Evolutionary conservation across 2,888 invertebrate species (phyloP), one percentile per base, ranked within the genome.

Genomic region (Agrilus cyanescens): DNA sequence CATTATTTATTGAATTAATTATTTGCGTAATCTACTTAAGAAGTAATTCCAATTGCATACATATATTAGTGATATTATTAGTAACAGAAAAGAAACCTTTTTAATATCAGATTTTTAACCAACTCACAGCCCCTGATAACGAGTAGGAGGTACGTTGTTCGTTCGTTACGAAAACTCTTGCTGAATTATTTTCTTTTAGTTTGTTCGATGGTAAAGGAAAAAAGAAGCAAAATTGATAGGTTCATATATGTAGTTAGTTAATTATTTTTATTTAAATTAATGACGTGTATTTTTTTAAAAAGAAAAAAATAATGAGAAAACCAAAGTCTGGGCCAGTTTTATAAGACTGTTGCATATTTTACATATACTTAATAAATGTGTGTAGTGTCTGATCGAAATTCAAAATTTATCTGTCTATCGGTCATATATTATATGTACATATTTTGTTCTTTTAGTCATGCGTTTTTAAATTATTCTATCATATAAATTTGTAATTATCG

Each of bases 261-360:
- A n/a, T n/a, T n/a, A 45, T 45, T 41, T 41, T 45, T 41, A 41
- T 44, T 41, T 38, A 44, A 37, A 44, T 35, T 37, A 40, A 16
- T 13, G 18, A 15, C 12, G 18, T 36, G 18, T 36, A 36, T 16
- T 14, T 33, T 33, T 14, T 33, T 33, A 33, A 33, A 14, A 14
- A 33, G 15, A 14, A 29, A 16, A 37, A 34, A 44, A 43, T 38
- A 44, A 44, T 42, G 25, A 25, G 25, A 25, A 61, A 63, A 66
- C 66, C 66, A 72, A 73, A 69, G 72, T 74, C 76, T 76, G 71
- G 77, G 76, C 76, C 76, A 73, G 72, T 71, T 73, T 72, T 72
- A 67, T 53, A 72, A 77, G 76, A 77, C 76, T 77, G 76, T 76
- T 75, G 71, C 72, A 74, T 76, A 75, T 75, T 75, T 33, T 44